Evolutionary conservation across 2,888 invertebrate genomes (phyloP), one percentile per base, ranked within the genome.

Genomic region (Habroteleia sp.): DNA sequence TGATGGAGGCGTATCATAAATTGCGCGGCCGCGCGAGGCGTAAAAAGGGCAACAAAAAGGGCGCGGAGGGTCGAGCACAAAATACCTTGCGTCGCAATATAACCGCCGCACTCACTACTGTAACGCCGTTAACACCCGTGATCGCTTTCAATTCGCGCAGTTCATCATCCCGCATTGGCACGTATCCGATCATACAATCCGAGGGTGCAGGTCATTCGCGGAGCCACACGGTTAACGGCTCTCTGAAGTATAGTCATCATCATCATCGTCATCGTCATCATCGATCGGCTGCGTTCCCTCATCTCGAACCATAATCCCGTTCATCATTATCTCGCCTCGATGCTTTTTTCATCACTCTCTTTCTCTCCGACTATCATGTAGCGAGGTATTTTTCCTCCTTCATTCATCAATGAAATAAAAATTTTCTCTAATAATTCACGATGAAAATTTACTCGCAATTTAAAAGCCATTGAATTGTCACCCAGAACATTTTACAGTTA

Each of bases 131-230:
- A 88, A 88, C 87, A 86, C 84, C 84, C 82, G 79, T 82, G 87
- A 88, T 88, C 87, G 85, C 83, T 87, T 87, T 87, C 85, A 85
- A 87, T 88, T 85, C 87, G 77, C 83, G 84, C 80, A 85, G 87
- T 88, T 87, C 87, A 88, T 88, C 87, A 86, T 85, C 77, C 77
- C 79, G 75, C 83, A 86, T 86, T 84, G 84, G 81, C 52, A 52
- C 11, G 25, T 29, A 52, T 10, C 39, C 63, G 63, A 60, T 68
- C 68, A 39, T 27, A n/a, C 29, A 48, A 37, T 29, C 27, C 44
- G 69, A 65, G 58, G 52, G 52, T 46, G 66, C 11, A 29, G 25
- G 44, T 63, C 31, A 17, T 7, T 7, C n/a, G n/a, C 27, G n/a
- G 27, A 46, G 25, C 48, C 72, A 72, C 42, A 41, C 50, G 54